Percentiles rank a stretch among this genome's conserved stretches.
These are phyloP conservation scores for Caenorhabditis remanei DNA, from an alignment of 1,140 invertebrate species.

Conservation along the genomic window DNA sequence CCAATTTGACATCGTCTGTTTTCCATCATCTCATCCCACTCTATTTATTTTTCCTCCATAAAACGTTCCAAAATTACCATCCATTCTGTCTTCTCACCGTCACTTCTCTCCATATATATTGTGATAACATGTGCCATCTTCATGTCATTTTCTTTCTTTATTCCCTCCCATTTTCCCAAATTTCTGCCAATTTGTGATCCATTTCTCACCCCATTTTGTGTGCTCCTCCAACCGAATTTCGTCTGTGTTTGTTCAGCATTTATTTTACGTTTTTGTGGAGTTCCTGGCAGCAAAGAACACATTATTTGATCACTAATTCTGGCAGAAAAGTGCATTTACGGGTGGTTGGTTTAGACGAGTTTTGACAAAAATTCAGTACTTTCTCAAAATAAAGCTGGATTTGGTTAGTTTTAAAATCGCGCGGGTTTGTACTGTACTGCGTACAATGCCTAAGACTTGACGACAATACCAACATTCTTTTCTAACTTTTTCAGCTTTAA, in stretches of 20 bases:
- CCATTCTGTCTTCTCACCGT: not conserved
- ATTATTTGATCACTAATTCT: not conserved
- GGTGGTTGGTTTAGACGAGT: too few species aligned
- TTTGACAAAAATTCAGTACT: too few species aligned
- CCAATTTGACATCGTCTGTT: too few species aligned
- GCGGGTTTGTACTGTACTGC: too few species aligned
- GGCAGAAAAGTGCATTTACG: too few species aligned
- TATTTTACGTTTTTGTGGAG: not conserved
- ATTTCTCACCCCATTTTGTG: not conserved
- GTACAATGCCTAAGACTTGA: too few species aligned
- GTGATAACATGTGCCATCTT: not conserved
- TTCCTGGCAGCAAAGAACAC: not conserved
- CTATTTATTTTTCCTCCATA: too few species aligned
- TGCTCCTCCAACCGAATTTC: not conserved
- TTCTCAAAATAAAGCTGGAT: too few species aligned
- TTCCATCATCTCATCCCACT: too few species aligned
- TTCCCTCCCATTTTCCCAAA: not conserved
- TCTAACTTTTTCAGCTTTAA: too few species aligned
- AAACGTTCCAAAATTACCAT: not conserved
- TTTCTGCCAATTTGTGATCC: constrained; percentile 9
- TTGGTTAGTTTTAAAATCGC: too few species aligned
- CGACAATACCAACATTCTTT: too few species aligned
- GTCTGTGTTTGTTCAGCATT: constrained; percentile 12
- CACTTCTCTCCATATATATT: not conserved
- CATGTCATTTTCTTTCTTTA: not conserved